Base-by-base conservation (phyloP, 2,797 vertebrate species). In the Sphenopsis melanotis region DNA sequence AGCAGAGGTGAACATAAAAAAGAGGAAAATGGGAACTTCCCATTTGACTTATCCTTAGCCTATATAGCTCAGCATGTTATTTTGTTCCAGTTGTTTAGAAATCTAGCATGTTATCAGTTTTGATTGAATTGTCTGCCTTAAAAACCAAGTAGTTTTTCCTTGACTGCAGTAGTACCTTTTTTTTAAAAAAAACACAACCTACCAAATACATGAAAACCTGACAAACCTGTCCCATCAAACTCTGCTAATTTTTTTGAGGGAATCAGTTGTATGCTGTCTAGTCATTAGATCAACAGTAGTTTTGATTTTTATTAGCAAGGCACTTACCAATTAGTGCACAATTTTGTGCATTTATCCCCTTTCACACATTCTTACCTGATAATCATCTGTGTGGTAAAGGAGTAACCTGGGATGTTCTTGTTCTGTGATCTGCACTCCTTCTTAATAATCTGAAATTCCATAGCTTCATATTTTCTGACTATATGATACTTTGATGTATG, bases 131-230 rank as follows among this genome's bases (percentile, higher is more conserved):
- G 12, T 30, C 12, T 79, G 50, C 23, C 24, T 80, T 83, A 63
- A 63, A 83, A 65, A 30, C 0, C 5, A 77, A 44, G 26, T 49
- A 41, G 15, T 60, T 64, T 53, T 89, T 65, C n/a, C 27, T 68
- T 84, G 49, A n/a, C 32, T 79, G 12, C 9, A 23, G 20, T 60
- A 49, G 8, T 68, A 41, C 6, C 49, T 55, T 6, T 37, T 47
- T 63, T 20, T 12, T 3, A 11, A 17, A 72, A 50, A 22, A 12
- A 3, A 0, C 2, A 1, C 37, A 78, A 46, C 10, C 7, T 21
- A 34, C 7, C 8, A 61, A 65, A 24, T 4, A 42, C 52, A 57
- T 1, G 34, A 52, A 81, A 44, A 10, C 9, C 6, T 44, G 21
- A 41, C 26, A 65, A 41, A 59, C 46, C 18, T 55, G 15, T 37